phyloP scores from a whole-genome alignment of 2,888 invertebrate genomes.

The Junonia oenone region DNA sequence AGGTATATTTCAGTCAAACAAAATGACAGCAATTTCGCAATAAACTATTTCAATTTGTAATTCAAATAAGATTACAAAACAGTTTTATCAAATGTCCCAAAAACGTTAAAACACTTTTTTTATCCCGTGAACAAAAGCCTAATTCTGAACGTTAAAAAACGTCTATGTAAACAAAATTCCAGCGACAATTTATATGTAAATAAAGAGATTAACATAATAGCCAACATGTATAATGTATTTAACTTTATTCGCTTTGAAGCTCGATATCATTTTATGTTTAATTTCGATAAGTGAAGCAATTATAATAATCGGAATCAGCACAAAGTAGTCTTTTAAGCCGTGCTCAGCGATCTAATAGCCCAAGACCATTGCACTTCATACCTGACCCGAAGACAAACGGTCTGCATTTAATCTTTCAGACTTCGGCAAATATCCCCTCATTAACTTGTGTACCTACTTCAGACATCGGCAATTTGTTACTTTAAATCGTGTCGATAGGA shows the following conservation, averaged over 20 bases:
- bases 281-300: slow-evolving; percentile 2
- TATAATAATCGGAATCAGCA: slow-evolving; percentile 24
- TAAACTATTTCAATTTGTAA: too few species aligned
- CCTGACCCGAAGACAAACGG: slow-evolving; percentile 59
- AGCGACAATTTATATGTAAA: background rate
- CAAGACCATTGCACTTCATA: slow-evolving; percentile 45
- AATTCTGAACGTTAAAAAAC: background rate
- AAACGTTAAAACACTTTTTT: background rate
- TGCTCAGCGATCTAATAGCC: slow-evolving; percentile 41
- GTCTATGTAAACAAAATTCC: background rate
- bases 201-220: background rate
- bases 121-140: background rate
- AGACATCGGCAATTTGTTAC: slow-evolving; percentile 71
- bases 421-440: slow-evolving; percentile 70
- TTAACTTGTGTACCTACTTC: slow-evolving; percentile 73
- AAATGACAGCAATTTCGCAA: too few species aligned
- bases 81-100: background rate
- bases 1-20: too few species aligned
- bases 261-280: background rate
- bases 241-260: background rate
- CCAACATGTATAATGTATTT: background rate
- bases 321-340: slow-evolving; percentile 23
- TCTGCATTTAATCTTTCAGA: slow-evolving; percentile 70
- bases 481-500: slow-evolving; percentile 63
- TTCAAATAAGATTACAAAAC: too few species aligned